Conservation (phyloP, 2,797 vertebrate genomes). For the Crocodylus rhombifer region DNA sequence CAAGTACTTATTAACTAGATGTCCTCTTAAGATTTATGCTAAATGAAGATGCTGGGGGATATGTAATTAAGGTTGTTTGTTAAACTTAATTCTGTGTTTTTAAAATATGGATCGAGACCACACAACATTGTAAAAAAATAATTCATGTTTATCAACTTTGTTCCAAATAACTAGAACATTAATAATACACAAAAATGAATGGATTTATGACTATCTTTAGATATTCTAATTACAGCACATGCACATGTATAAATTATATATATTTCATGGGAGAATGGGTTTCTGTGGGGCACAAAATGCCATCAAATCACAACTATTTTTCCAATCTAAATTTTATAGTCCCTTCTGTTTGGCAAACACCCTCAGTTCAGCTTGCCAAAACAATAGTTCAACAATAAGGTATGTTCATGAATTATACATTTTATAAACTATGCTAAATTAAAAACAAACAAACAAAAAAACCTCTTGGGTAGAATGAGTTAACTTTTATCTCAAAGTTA, state of each 20-base stretch:
- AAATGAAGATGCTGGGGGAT: not conserved
- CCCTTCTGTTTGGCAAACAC: slow-evolving; percentile 44
- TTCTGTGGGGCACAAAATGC: not conserved
- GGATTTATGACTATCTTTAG: not conserved
- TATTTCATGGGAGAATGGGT: not conserved
- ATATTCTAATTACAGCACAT: not conserved
- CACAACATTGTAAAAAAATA: not conserved
- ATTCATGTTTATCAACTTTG: not conserved
- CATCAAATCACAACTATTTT: slow-evolving; percentile 23
- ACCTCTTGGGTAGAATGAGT: not conserved
- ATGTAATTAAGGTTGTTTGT: not conserved
- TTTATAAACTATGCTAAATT: slow-evolving; percentile 33
- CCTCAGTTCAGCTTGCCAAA: not conserved
- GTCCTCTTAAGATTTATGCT: not conserved
- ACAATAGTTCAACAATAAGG: slow-evolving; percentile 31
- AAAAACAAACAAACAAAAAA: not conserved
- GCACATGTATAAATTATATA: not conserved
- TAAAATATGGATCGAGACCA: not conserved
- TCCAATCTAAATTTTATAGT: slow-evolving; percentile 36
- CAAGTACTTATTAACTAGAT: not conserved
- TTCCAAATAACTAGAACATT: not conserved
- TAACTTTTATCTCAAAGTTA: not conserved
- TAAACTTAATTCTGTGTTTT: not conserved
- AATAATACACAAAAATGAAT: not conserved
- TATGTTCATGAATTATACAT: slow-evolving; percentile 31